Conservation (phyloP, 1,140 invertebrate species). For the Ceratosolen fusciceps region DNA sequence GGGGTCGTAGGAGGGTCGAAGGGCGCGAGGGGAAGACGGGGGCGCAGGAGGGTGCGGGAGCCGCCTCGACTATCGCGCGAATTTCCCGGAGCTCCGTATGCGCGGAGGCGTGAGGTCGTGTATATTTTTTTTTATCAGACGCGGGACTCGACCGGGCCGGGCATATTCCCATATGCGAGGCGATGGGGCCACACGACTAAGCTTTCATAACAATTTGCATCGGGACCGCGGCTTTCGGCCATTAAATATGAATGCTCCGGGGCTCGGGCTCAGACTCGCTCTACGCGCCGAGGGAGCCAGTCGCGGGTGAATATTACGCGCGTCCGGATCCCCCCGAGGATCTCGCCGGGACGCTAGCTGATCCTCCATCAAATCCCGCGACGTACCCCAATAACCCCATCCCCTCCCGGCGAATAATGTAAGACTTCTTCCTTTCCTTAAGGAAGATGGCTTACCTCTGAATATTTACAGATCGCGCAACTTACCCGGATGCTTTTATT, state of each 20-base stretch:
- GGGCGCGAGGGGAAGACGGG: not conserved
- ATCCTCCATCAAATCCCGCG: conserved; percentile 52
- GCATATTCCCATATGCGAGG: conserved; percentile 45
- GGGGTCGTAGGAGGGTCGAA: not conserved
- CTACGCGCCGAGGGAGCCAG: not conserved
- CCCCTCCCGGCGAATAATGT: not conserved
- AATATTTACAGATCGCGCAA: conserved; percentile 6
- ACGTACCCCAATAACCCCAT: no score
- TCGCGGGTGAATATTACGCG: conserved; percentile 52
- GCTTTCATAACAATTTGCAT: conserved; percentile 71
- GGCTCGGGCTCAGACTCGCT: no score
- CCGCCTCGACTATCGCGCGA: conserved; percentile 34
- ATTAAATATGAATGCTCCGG: conserved; percentile 69
- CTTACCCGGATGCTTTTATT: conserved; percentile 8
- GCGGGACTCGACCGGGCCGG: conserved; percentile 56
- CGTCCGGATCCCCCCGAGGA: conserved; percentile 56
- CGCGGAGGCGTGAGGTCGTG: conserved; percentile 52
- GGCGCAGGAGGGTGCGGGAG: not conserved
- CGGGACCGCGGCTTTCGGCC: conserved; percentile 55
- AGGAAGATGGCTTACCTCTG: not conserved
- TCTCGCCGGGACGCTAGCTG: conserved; percentile 50
- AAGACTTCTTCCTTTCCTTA: conserved; percentile 7
- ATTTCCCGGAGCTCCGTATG: conserved; percentile 27
- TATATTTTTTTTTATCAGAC: conserved; percentile 70
- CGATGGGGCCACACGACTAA: conserved; percentile 62